A percentile compares a stretch with the other conserved stretches of the same genome.
Conservation (phyloP, 2,113 vertebrate genomes). For the Psilopsiagon aurifrons region DNA sequence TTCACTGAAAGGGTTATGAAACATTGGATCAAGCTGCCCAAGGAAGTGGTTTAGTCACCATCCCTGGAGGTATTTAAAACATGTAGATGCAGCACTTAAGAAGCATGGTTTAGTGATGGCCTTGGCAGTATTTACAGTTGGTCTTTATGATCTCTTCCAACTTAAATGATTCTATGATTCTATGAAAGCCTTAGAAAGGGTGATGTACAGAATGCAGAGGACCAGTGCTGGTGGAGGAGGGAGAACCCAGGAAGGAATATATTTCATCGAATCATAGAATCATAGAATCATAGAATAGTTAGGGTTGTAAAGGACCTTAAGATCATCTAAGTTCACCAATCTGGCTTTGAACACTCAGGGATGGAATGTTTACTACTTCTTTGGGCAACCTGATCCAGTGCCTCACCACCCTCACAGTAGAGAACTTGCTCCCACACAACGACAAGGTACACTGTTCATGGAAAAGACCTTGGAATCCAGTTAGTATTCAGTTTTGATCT, state of each 20-base stretch:
- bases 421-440: not conserved
- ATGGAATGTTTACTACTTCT: not conserved
- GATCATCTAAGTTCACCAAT: not conserved
- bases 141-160: not conserved
- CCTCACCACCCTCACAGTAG: not conserved
- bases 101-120: not conserved
- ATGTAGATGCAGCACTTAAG: too few relatives aligned
- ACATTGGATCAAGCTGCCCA: not conserved
- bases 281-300: not conserved
- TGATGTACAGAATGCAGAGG: not conserved
- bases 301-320: not conserved
- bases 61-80: accelerated
- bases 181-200: not conserved
- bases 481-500: not conserved
- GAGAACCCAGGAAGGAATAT: not conserved
- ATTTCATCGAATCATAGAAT: not conserved
- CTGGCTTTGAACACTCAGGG: not conserved
- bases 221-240: not conserved
- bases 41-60: not conserved
- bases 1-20: not conserved
- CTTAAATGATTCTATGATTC: not conserved
- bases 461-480: not conserved
- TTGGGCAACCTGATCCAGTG: not conserved
- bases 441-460: not conserved
- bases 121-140: not conserved